Evolutionary conservation across 1,140 invertebrate species (phyloP).

Genomic region (Lordiphosa stackelbergi): DNA sequence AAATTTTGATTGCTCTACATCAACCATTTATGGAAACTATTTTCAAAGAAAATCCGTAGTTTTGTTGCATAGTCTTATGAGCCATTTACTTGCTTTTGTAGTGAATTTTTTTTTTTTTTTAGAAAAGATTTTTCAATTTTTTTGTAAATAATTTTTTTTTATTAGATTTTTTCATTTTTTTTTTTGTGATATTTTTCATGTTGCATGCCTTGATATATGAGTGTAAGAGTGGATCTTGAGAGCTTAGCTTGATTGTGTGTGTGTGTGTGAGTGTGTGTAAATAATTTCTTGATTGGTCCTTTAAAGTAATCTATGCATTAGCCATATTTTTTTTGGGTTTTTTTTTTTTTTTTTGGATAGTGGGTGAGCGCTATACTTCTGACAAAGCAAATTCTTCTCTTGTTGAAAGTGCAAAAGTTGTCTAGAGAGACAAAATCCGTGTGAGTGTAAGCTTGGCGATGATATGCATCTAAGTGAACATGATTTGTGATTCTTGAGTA

Average conservation of each 20-base stretch:
- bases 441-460: conserved; percentile 14
- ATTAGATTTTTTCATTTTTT: conserved; percentile 8
- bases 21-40: too few species aligned
- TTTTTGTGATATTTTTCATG: conserved; percentile 33
- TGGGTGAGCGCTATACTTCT: too few species aligned
- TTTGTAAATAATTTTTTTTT: conserved; percentile 6
- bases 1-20: too few species aligned
- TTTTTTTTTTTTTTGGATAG: neutral
- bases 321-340: neutral
- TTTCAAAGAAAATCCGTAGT: too few species aligned
- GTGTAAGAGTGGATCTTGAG: conserved; percentile 36
- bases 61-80: conserved; percentile 13
- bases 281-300: conserved; percentile 50
- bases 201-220: conserved; percentile 49
- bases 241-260: conserved; percentile 46
- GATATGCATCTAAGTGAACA: conserved; percentile 29
- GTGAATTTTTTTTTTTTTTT: conserved; percentile 18
- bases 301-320: conserved; percentile 31
- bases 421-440: conserved; percentile 21
- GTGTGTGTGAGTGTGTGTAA: conserved; percentile 17
- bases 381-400: neutral
- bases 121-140: conserved; percentile 10
- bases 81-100: conserved; percentile 31
- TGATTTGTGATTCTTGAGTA: conserved; percentile 19
- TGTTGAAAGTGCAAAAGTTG: conserved; percentile 23